Percentiles rank a stretch among this genome's conserved stretches.
These are phyloP conservation scores for Papilio elwesi DNA, from an alignment of 2,888 invertebrate genomes.

Conservation along the genomic window DNA sequence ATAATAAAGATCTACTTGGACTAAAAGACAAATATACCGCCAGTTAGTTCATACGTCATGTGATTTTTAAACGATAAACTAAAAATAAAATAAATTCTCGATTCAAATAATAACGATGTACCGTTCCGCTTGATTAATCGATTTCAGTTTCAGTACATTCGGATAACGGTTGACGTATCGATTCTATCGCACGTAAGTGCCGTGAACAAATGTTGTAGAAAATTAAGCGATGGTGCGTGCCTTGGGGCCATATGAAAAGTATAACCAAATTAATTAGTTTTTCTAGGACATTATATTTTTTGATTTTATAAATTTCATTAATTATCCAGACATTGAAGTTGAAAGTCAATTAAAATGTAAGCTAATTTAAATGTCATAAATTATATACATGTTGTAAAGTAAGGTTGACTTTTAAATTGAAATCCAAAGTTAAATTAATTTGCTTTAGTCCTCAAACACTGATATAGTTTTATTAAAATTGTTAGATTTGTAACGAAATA, in stretches of 20 bases:
- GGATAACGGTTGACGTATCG: constrained; percentile 41
- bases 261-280: neutral
- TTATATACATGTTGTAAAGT: too few relatives aligned
- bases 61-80: neutral
- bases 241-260: constrained; percentile 15
- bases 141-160: constrained; percentile 25
- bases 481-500: too few relatives aligned
- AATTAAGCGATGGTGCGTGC: constrained; percentile 41
- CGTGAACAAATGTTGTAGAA: constrained; percentile 43
- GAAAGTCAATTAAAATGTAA: too few relatives aligned
- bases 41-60: neutral
- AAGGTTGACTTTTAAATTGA: too few relatives aligned
- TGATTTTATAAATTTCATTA: neutral
- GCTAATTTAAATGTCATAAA: too few relatives aligned
- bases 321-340: too few relatives aligned
- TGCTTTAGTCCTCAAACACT: too few relatives aligned
- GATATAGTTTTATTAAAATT: too few relatives aligned
- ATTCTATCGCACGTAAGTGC: constrained; percentile 41
- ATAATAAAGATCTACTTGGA: neutral
- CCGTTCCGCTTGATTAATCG: constrained; percentile 25
- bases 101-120: constrained; percentile 24
- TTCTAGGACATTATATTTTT: neutral
- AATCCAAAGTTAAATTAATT: too few relatives aligned
- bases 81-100: constrained; percentile 2
- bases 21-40: neutral